A percentile compares a stretch with the other conserved stretches of the same genome.
Conservation (phyloP, 2,113 vertebrate genomes). For the Anthoscopus minutus region DNA sequence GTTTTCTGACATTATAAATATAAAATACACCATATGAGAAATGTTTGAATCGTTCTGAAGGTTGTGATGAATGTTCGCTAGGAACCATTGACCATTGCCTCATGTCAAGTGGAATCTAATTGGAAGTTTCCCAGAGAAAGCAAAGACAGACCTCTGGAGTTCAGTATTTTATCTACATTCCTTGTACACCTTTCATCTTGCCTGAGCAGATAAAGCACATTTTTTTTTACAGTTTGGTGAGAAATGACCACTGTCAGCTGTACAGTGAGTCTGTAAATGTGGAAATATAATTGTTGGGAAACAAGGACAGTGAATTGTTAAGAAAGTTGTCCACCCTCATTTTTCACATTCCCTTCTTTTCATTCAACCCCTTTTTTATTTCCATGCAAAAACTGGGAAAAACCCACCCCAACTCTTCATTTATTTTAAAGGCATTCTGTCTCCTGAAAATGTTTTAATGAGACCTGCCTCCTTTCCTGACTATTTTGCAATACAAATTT, state of each 20-base stretch:
- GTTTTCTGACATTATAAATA: slow-evolving; percentile 25
- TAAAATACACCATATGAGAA: background rate
- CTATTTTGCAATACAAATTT: background rate
- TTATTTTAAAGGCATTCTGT: background rate
- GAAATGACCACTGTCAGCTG: background rate
- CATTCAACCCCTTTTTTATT: background rate
- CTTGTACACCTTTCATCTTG: slow-evolving; percentile 7
- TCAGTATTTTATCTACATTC: background rate
- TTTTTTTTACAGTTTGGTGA: background rate
- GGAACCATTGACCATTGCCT: background rate
- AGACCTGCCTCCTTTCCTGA: background rate
- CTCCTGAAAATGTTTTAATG: background rate
- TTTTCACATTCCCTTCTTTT: background rate
- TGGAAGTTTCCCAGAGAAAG: background rate
- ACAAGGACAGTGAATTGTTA: background rate
- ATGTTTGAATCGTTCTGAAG: slow-evolving; percentile 5
- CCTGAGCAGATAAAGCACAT: background rate
- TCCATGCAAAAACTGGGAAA: background rate
- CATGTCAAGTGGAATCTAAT: slow-evolving; percentile 7
- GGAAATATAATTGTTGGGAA: background rate
- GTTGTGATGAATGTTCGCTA: background rate
- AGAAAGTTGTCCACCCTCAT: background rate
- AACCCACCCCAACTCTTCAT: fast-evolving
- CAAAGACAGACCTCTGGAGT: background rate
- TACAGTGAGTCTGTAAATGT: background rate